Conservation (phyloP, 2,888 invertebrate species). For the Limenitis camilla region DNA sequence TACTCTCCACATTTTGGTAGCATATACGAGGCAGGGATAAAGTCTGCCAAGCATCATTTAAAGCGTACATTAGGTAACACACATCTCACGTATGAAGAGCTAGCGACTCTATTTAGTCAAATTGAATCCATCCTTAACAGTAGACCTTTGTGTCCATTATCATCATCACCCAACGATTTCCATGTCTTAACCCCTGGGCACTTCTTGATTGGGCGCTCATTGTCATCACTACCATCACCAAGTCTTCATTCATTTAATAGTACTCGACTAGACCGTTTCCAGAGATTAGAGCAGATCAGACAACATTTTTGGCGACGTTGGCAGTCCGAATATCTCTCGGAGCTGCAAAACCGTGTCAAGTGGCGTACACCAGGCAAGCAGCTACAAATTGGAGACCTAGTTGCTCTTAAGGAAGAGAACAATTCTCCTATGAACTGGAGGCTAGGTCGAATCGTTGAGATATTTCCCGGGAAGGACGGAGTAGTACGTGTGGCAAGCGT, state of each 20-base stretch:
- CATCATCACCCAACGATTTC: background rate
- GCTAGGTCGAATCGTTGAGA: conserved; percentile 7
- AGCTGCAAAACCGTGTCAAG: background rate
- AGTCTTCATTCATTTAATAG: background rate
- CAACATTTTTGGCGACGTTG: conserved; percentile 19
- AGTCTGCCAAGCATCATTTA: conserved; percentile 5
- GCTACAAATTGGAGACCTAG: conserved; percentile 1
- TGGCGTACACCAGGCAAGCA: background rate
- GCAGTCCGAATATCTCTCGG: conserved; percentile 5
- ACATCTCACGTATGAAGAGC: conserved; percentile 5
- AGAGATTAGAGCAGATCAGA: conserved; percentile 4
- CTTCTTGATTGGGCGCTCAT: background rate
- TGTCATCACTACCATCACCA: conserved; percentile 1
- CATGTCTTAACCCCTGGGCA: background rate
- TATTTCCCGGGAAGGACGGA: conserved; percentile 13
- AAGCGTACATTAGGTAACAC: conserved; percentile 4
- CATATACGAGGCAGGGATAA: background rate
- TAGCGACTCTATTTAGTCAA: background rate
- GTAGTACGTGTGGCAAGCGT: conserved; percentile 15
- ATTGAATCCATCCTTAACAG: background rate
- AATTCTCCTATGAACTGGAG: conserved; percentile 11
- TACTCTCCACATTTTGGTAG: conserved; percentile 10
- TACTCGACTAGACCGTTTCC: background rate
- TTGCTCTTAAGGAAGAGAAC: conserved; percentile 6
- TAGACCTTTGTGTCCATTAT: background rate